These are phyloP conservation scores for Asarcornis scutulata DNA, from an alignment of 2,113 vertebrate genomes.

Conservation along the genomic window DNA sequence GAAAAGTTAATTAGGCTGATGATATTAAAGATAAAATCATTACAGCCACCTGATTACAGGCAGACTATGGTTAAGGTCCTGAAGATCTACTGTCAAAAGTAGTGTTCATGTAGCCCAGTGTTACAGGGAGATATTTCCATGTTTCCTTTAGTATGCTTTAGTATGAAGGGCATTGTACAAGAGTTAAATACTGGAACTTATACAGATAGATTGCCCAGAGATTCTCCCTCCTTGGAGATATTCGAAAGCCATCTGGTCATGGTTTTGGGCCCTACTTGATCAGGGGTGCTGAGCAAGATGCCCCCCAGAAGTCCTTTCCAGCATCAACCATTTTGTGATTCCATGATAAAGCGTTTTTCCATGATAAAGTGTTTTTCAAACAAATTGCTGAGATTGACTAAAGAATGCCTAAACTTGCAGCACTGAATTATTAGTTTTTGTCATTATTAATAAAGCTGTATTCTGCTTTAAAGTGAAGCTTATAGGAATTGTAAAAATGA, in stretches of 20 bases:
- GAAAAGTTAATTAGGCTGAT: background rate
- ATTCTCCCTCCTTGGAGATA: background rate
- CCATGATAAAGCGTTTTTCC: background rate
- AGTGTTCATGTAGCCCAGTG: background rate
- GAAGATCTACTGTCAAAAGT: background rate
- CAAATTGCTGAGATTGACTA: background rate
- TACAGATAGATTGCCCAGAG: background rate
- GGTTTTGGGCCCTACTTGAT: background rate
- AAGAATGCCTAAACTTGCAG: background rate
- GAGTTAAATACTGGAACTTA: background rate
- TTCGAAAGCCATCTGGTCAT: background rate
- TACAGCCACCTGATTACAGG: background rate
- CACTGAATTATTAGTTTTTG: background rate
- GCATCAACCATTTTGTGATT: background rate
- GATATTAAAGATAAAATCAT: background rate
- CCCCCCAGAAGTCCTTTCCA: background rate
- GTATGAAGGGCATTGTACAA: background rate
- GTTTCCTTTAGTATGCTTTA: background rate
- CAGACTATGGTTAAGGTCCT: background rate
- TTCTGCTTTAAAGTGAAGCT: background rate
- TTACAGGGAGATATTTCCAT: background rate
- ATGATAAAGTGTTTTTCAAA: background rate
- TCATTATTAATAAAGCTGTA: background rate
- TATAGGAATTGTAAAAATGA: background rate
- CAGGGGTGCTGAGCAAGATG: background rate